phyloP scores from a whole-genome alignment of 2,113 vertebrate genomes.

The Eulemur rufifrons region DNA sequence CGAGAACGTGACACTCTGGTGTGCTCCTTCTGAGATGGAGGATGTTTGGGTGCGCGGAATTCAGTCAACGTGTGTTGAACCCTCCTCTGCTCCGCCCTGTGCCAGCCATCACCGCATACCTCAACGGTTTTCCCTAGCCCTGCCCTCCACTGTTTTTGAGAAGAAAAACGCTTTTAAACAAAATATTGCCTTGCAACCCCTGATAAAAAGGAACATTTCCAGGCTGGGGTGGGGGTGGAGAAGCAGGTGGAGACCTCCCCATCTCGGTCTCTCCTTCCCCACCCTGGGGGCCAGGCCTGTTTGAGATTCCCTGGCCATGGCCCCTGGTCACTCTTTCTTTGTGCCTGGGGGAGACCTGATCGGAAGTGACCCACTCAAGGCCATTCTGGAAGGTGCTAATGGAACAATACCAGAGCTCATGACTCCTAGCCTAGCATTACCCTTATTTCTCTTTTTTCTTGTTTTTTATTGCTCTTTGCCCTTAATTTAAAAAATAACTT shows the following conservation, averaged over 20 bases:
- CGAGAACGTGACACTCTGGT: neutral
- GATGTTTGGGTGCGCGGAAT: rapidly evolving
- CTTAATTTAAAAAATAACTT: neutral
- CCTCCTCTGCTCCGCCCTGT: rapidly evolving
- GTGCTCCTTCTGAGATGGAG: neutral
- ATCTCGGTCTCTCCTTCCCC: neutral
- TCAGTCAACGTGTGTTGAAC: neutral
- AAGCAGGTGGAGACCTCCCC: too few species aligned
- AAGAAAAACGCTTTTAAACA: neutral
- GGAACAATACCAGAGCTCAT: neutral
- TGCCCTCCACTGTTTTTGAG: neutral
- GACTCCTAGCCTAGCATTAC: neutral
- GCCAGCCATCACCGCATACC: too few species aligned
- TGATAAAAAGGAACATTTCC: neutral
- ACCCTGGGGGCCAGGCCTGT: too few species aligned
- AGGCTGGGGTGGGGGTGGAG: neutral
- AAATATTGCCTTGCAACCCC: neutral
- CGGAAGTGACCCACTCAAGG: neutral
- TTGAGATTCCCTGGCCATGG: neutral
- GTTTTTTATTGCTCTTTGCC: neutral
- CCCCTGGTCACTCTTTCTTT: neutral
- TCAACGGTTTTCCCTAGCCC: rapidly evolving
- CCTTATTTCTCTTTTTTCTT: neutral
- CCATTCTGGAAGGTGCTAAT: neutral
- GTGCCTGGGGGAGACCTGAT: neutral